Conservation (phyloP, 2,888 invertebrate species). For the Portevinia maculata region DNA sequence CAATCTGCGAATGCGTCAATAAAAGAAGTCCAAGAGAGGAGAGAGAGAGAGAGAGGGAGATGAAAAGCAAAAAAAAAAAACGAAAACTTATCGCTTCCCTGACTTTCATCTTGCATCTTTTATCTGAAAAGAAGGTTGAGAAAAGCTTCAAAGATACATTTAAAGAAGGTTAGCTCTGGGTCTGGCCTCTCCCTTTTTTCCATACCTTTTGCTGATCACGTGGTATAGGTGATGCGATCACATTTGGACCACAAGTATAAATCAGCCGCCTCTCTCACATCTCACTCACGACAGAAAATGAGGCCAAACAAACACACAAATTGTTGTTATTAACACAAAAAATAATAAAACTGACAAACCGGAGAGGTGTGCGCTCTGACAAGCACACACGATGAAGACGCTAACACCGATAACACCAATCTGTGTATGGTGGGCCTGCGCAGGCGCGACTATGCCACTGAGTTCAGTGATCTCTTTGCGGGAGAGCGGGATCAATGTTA, state of each 20-base stretch:
- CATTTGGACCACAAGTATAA: constrained; percentile 44
- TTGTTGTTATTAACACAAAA: constrained; percentile 12
- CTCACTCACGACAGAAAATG: constrained; percentile 12
- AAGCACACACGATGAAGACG: constrained; percentile 22
- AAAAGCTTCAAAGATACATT: constrained; percentile 11
- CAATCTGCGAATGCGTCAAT: constrained; percentile 12
- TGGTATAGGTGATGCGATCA: constrained; percentile 8
- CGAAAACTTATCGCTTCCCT: constrained; percentile 51
- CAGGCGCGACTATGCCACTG: constrained; percentile 7
- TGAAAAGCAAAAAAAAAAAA: neutral
- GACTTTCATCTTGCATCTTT: constrained; percentile 55
- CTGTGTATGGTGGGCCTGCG: neutral
- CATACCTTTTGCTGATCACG: constrained; percentile 7
- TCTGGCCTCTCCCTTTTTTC: constrained; percentile 5
- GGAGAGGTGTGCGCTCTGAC: constrained; percentile 38
- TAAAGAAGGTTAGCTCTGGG: constrained; percentile 20
- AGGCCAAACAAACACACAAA: constrained; percentile 37
- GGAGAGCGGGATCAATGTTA: constrained; percentile 60
- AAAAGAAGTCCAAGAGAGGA: constrained; percentile 1
- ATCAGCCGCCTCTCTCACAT: constrained; percentile 15
- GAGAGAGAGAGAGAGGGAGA: neutral
- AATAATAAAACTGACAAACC: constrained; percentile 37
- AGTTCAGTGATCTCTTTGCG: constrained; percentile 61
- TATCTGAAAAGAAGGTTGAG: constrained; percentile 36
- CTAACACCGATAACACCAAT: constrained; percentile 20